Evolutionary conservation across 2,888 invertebrate species (phyloP).

Genomic region (Syrphus vitripennis): DNA sequence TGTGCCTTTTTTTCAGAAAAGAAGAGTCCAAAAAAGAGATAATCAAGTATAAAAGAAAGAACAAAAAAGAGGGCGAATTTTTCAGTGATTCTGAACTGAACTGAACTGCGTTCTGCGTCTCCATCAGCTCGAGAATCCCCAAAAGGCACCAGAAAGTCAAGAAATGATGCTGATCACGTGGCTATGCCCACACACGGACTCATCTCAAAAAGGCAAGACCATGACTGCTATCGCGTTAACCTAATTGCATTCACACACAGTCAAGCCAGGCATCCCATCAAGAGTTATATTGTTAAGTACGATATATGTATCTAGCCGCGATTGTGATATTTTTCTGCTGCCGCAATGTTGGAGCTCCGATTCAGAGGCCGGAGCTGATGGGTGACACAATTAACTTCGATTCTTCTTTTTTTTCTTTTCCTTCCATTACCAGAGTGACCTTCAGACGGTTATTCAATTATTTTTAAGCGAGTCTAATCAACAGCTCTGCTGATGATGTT

Average conservation of each 20-base stretch:
- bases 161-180: slow-evolving; percentile 18
- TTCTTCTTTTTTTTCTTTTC: slow-evolving; percentile 20
- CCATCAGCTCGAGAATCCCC: not conserved
- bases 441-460: slow-evolving; percentile 64
- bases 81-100: not conserved
- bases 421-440: slow-evolving; percentile 33
- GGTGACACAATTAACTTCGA: slow-evolving; percentile 53
- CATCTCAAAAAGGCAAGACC: slow-evolving; percentile 16
- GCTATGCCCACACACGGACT: slow-evolving; percentile 39
- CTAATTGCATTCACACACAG: slow-evolving; percentile 50
- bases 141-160: not conserved
- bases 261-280: not conserved
- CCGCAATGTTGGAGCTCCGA: not conserved
- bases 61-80: not conserved
- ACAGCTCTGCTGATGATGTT: not conserved
- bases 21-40: not conserved
- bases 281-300: too few species aligned
- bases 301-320: not conserved
- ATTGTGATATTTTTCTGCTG: slow-evolving; percentile 1
- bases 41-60: not conserved
- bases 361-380: not conserved
- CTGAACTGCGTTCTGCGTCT: not conserved
- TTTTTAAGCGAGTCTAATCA: slow-evolving; percentile 37
- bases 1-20: slow-evolving; percentile 4
- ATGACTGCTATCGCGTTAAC: slow-evolving; percentile 44